Evolutionary conservation across 2,888 invertebrate species (phyloP).

Genomic region (Morpho deidamia): DNA sequence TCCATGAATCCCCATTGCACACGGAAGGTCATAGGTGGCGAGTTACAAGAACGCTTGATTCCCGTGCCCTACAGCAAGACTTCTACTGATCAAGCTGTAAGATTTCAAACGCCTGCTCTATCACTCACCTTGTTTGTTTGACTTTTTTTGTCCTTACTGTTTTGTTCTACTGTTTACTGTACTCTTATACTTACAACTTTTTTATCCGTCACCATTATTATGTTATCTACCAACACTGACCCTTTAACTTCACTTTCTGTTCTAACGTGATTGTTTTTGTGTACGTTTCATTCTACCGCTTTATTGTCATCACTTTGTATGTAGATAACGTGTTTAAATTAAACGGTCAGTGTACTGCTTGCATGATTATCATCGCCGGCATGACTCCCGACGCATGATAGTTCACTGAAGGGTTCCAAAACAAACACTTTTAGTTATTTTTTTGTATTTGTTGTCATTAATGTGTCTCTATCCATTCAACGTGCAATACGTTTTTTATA

Average conservation of each 20-base stretch:
- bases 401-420: constrained; percentile 25
- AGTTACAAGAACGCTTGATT: constrained; percentile 99
- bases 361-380: constrained; percentile 50
- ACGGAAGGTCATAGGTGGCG: constrained; percentile 99
- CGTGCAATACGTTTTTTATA: constrained; percentile 17
- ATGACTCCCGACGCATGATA: constrained; percentile 52
- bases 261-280: constrained; percentile 8
- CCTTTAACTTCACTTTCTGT: constrained; percentile 40
- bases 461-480: constrained; percentile 11
- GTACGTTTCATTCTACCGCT: constrained; percentile 1
- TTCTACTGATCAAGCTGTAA: constrained; percentile 99
- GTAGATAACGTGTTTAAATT: constrained; percentile 33
- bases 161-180: constrained; percentile 61
- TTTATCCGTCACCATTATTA: constrained; percentile 33
- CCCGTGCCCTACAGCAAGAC: constrained; percentile 99
- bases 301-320: neutral
- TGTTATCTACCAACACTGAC: constrained; percentile 48
- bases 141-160: constrained; percentile 53
- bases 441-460: constrained; percentile 11
- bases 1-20: constrained; percentile 91
- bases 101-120: constrained; percentile 74
- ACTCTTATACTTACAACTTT: constrained; percentile 64
- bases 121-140: constrained; percentile 59
- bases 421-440: constrained; percentile 11
- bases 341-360: constrained; percentile 44